phyloP scores from a whole-genome alignment of 2,888 invertebrate species.

The Drosophila buzzatii region DNA sequence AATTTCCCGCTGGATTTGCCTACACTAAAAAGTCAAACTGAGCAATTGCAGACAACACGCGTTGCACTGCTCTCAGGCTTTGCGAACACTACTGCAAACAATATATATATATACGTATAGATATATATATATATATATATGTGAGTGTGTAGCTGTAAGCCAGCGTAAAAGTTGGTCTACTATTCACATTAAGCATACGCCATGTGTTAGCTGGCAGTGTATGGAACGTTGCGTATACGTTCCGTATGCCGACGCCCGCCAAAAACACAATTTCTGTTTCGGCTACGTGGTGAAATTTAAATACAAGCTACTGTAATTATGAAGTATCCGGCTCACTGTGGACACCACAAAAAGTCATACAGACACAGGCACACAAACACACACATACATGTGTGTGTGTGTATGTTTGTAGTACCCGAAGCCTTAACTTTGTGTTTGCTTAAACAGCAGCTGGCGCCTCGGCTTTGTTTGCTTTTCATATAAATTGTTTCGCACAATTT shows the following conservation, averaged over 20 bases:
- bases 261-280: conserved; percentile 46
- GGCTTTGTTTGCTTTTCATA: conserved; percentile 65
- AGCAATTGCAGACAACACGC: conserved; percentile 7
- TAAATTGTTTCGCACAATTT: conserved; percentile 67
- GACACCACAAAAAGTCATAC: conserved; percentile 66
- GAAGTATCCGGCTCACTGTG: conserved; percentile 61
- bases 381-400: neutral
- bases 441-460: conserved; percentile 68
- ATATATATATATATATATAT: too few relatives aligned
- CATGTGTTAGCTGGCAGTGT: conserved; percentile 33
- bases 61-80: conserved; percentile 16
- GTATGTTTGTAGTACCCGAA: conserved; percentile 22
- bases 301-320: conserved; percentile 71
- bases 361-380: conserved; percentile 7
- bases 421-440: conserved; percentile 72
- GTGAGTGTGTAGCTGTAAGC: neutral
- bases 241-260: conserved; percentile 24
- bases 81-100: neutral
- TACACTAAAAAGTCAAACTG: conserved; percentile 22
- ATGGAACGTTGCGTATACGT: conserved; percentile 42
- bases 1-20: conserved; percentile 38
- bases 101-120: neutral
- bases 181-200: conserved; percentile 67
- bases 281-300: conserved; percentile 61
- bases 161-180: conserved; percentile 37